Conservation (phyloP, 2,888 invertebrate genomes). For the Lithophane semibrunnea region DNA sequence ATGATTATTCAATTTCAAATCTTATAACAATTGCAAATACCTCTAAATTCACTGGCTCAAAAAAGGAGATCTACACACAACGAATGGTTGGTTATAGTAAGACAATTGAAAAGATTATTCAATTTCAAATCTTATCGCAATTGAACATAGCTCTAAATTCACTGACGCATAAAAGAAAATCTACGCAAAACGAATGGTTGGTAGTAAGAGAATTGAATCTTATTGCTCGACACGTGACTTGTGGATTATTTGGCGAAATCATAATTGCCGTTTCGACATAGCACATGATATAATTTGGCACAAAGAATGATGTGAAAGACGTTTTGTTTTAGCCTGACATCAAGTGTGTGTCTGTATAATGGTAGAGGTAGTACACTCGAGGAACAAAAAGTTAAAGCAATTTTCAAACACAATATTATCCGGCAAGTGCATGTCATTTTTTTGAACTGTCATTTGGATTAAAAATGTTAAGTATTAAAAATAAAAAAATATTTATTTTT, state of each 20-base stretch:
- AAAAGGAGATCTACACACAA: background rate
- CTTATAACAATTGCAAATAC: background rate
- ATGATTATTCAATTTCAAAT: background rate
- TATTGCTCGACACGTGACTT: constrained; percentile 48
- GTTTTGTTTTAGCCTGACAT: constrained; percentile 15
- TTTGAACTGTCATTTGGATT: background rate
- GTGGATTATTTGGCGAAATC: constrained; percentile 58
- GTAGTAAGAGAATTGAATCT: constrained; percentile 28
- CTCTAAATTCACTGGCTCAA: background rate
- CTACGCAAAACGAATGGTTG: constrained; percentile 5
- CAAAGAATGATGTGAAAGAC: constrained; percentile 37
- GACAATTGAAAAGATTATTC: constrained; percentile 13
- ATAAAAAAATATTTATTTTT: too few relatives aligned
- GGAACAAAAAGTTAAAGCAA: background rate
- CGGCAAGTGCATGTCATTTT: background rate
- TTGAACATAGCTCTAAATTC: background rate
- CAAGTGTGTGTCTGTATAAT: background rate
- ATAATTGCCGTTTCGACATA: constrained; percentile 49
- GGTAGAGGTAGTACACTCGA: background rate
- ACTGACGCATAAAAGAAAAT: background rate
- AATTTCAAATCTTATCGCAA: constrained; percentile 25
- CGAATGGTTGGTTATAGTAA: constrained; percentile 6
- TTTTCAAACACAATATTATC: background rate
- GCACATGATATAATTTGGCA: constrained; percentile 36
- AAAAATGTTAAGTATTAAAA: background rate